These are phyloP conservation scores for Opisthocomus hoazin DNA, from an alignment of 2,113 vertebrate genomes.

Conservation along the genomic window DNA sequence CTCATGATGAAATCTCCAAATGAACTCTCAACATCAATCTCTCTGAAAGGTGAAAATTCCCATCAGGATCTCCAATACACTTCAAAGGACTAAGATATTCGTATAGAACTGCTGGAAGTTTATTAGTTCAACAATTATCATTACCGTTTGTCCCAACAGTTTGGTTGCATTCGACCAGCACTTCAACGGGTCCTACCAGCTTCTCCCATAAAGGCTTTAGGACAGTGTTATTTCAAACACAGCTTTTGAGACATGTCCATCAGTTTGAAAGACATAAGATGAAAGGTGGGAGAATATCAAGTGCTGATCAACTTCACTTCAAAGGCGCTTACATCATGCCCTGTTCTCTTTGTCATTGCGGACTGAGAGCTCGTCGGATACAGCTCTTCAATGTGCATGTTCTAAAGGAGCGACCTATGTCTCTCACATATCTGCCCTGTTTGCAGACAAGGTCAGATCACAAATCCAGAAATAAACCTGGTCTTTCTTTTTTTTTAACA, in stretches of 20 bases:
- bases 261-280: background rate
- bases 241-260: background rate
- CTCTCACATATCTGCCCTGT: background rate
- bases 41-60: background rate
- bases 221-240: background rate
- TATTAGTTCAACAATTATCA: background rate
- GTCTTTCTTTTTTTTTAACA: background rate
- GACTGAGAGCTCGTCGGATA: background rate
- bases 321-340: background rate
- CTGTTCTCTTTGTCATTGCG: background rate
- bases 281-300: background rate
- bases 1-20: background rate
- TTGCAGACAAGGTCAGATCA: background rate
- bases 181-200: background rate
- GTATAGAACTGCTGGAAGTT: background rate
- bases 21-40: background rate
- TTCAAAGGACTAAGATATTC: background rate
- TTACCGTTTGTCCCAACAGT: background rate
- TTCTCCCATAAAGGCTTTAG: background rate
- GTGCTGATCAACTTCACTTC: background rate
- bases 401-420: background rate
- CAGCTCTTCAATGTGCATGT: background rate
- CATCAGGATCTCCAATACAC: background rate
- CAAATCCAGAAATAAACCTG: background rate
- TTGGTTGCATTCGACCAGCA: background rate